These are phyloP conservation scores for Leptestheria dahalacensis DNA, from an alignment of 1,140 invertebrate species.

Conservation along the genomic window DNA sequence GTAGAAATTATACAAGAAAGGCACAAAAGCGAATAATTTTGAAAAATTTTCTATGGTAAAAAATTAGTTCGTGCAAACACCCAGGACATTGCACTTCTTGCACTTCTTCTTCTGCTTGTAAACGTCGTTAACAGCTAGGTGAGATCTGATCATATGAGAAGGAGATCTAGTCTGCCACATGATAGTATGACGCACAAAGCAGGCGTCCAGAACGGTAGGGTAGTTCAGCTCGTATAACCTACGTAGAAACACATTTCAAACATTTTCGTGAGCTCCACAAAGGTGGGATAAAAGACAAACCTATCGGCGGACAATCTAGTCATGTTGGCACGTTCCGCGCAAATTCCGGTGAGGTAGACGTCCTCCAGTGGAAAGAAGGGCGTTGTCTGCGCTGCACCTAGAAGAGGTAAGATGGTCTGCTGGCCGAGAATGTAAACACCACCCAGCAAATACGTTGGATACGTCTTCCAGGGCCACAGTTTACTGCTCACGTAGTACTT, in stretches of 20 bases:
- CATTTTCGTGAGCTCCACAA: not conserved
- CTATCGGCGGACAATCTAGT: not conserved
- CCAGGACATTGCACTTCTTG: not conserved
- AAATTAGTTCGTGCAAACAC: not conserved
- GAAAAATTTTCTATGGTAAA: not conserved
- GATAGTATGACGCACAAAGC: not conserved
- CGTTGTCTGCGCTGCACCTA: not conserved
- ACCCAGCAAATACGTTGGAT: not conserved
- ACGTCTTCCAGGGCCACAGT: conserved; percentile 3
- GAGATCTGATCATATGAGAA: not conserved
- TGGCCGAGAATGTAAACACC: not conserved
- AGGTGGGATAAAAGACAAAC: not conserved
- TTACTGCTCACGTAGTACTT: not conserved
- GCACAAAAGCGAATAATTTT: not conserved
- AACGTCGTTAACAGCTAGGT: not conserved
- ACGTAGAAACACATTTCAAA: not conserved
- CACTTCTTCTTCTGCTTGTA: not conserved
- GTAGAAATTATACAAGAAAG: no score
- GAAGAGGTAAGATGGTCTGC: not conserved
- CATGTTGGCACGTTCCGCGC: not conserved
- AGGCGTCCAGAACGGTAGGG: not conserved
- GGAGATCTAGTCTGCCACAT: not conserved
- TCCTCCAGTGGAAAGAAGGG: conserved; percentile 10
- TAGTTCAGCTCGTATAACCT: not conserved
- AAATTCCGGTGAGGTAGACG: conserved; percentile 9